Evolutionary conservation across 2,888 invertebrate genomes (phyloP).

Genomic region (Drosophila koepferae): DNA sequence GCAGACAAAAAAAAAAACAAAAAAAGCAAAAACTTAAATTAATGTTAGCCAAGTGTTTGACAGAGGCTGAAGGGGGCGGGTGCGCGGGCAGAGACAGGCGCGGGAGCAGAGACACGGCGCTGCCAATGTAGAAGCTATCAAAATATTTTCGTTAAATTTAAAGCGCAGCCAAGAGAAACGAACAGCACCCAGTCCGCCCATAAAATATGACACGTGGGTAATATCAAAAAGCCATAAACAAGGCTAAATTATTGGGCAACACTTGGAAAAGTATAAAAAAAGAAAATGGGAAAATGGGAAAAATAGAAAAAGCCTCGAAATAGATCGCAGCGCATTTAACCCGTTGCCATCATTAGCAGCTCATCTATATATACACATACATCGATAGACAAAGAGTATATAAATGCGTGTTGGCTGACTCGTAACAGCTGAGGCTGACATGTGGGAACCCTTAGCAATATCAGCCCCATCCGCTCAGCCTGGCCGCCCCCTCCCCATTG

Average conservation of each 20-base stretch:
- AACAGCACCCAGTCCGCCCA: constrained; percentile 35
- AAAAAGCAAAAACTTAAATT: background rate
- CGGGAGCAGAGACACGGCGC: background rate
- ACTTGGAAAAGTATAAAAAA: constrained; percentile 54
- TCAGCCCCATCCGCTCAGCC: background rate
- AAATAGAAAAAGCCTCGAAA: constrained; percentile 48
- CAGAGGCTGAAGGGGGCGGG: background rate
- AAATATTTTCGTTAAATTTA: constrained; percentile 59
- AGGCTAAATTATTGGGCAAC: constrained; percentile 70
- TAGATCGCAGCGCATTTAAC: constrained; percentile 70
- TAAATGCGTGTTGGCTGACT: background rate
- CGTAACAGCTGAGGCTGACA: constrained; percentile 68
- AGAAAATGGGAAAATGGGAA: constrained; percentile 19
- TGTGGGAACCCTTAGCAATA: constrained; percentile 47
- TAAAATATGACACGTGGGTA: constrained; percentile 75
- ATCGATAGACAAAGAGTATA: background rate
- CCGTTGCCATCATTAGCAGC: constrained; percentile 79
- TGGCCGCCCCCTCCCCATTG: background rate
- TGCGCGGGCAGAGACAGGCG: background rate
- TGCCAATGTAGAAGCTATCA: constrained; percentile 43
- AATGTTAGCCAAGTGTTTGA: constrained; percentile 32
- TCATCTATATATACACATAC: constrained; percentile 39
- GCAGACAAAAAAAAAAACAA: background rate
- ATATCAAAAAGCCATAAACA: constrained; percentile 73
- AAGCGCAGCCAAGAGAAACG: constrained; percentile 24